Percentiles rank a stretch among this genome's conserved stretches.
These are phyloP conservation scores for Megaptera novaeangliae DNA, from an alignment of 2,113 vertebrate genomes.

Conservation along the genomic window DNA sequence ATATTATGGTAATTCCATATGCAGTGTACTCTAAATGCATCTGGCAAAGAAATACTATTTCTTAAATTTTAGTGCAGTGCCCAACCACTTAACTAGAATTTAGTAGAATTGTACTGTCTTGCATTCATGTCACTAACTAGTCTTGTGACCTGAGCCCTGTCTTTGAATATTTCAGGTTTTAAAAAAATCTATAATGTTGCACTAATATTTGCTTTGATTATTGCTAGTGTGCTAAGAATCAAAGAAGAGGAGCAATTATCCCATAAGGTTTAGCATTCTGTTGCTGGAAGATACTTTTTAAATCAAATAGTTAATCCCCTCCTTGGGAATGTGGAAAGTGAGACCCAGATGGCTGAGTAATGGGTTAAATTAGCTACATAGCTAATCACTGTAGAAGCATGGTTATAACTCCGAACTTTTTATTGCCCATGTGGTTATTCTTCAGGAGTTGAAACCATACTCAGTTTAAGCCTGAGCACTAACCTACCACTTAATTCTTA, in stretches of 20 bases:
- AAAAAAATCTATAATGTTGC: not conserved
- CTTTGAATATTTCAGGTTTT: not conserved
- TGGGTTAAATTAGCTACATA: not conserved
- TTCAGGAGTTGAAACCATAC: not conserved
- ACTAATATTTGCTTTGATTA: not conserved
- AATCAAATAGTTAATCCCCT: not conserved
- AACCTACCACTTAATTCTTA: not conserved
- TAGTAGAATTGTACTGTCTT: not conserved
- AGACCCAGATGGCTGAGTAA: not conserved
- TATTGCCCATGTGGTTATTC: not conserved
- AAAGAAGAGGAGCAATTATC: not conserved
- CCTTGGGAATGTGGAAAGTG: not conserved
- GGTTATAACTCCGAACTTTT: not conserved
- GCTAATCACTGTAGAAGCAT: not conserved
- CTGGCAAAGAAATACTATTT: not conserved
- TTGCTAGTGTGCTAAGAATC: not conserved
- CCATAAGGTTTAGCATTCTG: rapidly evolving
- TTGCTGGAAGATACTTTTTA: not conserved
- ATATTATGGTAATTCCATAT: not conserved
- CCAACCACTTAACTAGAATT: not conserved
- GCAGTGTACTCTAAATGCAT: not conserved
- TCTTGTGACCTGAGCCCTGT: not conserved
- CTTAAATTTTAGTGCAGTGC: not conserved
- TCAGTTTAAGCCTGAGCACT: not conserved
- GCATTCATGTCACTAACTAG: not conserved